phyloP scores from a whole-genome alignment of 1,140 invertebrate genomes.

The Nasonia longicornis region DNA sequence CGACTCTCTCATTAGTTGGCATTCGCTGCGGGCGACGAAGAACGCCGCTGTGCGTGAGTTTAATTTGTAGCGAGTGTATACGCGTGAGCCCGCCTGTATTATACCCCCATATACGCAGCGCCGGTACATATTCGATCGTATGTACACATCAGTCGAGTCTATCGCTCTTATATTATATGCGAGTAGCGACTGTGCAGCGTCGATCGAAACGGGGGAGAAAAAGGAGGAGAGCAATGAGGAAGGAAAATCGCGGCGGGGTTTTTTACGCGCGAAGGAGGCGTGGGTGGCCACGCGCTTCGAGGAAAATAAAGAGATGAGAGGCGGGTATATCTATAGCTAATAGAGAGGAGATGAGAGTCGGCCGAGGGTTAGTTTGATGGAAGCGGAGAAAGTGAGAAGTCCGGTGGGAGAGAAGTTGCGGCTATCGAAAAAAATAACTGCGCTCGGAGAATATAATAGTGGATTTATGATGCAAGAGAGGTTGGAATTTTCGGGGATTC shows the following conservation, averaged over 20 bases:
- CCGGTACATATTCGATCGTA: constrained; percentile 31
- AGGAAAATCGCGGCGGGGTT: not conserved
- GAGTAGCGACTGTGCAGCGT: not conserved
- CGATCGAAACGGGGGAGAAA: not conserved
- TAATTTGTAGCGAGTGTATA: constrained; percentile 66
- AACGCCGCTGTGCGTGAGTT: constrained; percentile 63
- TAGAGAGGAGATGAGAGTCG: not conserved
- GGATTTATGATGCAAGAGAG: not conserved
- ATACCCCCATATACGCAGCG: not conserved
- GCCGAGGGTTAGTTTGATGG: not conserved
- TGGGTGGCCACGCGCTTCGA: not conserved
- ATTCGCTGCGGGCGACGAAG: constrained; percentile 57
- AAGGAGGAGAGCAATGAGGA: not conserved
- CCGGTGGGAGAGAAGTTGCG: not conserved
- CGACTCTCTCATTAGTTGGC: constrained; percentile 66
- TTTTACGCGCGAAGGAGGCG: not conserved
- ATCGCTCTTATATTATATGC: constrained; percentile 6
- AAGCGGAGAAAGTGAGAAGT: not conserved
- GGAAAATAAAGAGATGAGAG: not conserved
- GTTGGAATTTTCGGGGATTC: not conserved
- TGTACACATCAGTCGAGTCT: constrained; percentile 40
- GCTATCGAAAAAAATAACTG: not conserved
- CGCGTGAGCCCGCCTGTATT: constrained; percentile 53
- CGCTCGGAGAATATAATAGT: not conserved
- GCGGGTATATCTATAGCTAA: not conserved